Evolutionary conservation across 2,888 invertebrate species (phyloP), one percentile per base, ranked within the genome.

Genomic region (Limulus polyphemus): DNA sequence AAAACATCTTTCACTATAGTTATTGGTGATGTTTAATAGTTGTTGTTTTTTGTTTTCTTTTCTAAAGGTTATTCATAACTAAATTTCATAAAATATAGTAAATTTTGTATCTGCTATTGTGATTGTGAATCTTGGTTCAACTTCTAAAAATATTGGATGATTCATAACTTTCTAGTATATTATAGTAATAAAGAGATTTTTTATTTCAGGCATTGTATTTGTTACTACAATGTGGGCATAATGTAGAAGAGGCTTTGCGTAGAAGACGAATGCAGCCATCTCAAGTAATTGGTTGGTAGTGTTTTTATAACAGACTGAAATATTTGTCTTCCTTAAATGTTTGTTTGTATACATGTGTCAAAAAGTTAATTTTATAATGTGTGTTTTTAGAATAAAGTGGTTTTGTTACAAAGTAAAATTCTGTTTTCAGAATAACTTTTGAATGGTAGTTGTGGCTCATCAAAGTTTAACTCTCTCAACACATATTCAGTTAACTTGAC

Each of bases 141-240:
- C 32, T 55, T 47, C n/a, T 47, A 50, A 55, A 12, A 57, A 56
- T 46, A 47, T 16, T 60, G 62, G 52, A 46, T 52, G 1, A 52
- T 13, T 46, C 13, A 51, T 4, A 47, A 32, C 59, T 55, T 58
- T 59, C 56, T 32, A 32, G 32, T 3, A 32, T 7, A 32, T 32
- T 32, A 32, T 32, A 32, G 32, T 32, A 32, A 32, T 2, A 32
- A 32, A 32, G 32, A 32, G 58, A 56, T 61, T 59, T 61, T 67
- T 68, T 51, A 65, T 64, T 67, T 11, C 88, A 94, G 79, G 93
- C 94, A 0, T 79, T 97, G 58, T 94, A 87, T 76, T 77, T 94
- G 62, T 79, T 97, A 16, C 84, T 92, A 60, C 94, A 95, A 74
- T 95, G 95, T 77, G 94, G 92, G 1, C 90, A 94, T 75, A 94